A percentile compares a stretch with the other conserved stretches of the same genome.
These are phyloP conservation scores for Epirrhoe tristata DNA, from an alignment of 2,888 invertebrate species.

Conservation along the genomic window DNA sequence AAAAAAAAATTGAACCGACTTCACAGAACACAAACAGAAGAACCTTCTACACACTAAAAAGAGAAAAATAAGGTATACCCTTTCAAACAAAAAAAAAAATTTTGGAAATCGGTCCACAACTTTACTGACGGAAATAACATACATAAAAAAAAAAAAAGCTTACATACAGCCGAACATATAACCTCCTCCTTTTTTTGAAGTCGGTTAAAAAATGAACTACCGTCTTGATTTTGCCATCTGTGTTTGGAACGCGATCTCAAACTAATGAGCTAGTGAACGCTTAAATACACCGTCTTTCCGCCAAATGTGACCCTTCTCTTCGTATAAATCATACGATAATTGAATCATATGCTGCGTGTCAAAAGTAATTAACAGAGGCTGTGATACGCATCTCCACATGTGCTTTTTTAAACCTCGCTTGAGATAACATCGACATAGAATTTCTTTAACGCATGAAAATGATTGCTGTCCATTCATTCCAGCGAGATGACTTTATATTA, in stretches of 20 bases:
- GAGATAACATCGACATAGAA: constrained; percentile 80
- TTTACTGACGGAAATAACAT: too few species aligned
- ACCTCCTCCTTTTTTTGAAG: too few species aligned
- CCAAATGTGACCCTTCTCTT: constrained; percentile 63
- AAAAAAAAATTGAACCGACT: too few species aligned
- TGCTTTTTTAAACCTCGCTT: constrained; percentile 81
- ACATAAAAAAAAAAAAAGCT: too few species aligned
- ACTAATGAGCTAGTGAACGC: constrained; percentile 80
- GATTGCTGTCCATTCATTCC: constrained; percentile 69
- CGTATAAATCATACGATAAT: constrained; percentile 84
- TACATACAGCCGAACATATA: too few species aligned
- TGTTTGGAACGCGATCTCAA: constrained; percentile 69
- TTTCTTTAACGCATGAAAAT: constrained; percentile 80
- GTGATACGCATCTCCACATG: constrained; percentile 84
- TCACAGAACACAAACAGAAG: too few species aligned
- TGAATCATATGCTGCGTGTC: constrained; percentile 85
- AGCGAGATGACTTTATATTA: constrained; percentile 76
- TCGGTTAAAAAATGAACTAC: constrained; percentile 68
- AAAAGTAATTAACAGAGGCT: constrained; percentile 83
- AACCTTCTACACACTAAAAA: too few species aligned
- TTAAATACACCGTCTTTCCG: constrained; percentile 72
- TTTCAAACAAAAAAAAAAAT: too few species aligned
- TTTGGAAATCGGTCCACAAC: too few species aligned
- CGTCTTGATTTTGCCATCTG: constrained; percentile 76
- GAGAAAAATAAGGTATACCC: too few species aligned